Conservation (phyloP, 1,140 invertebrate genomes). For the Zaprionus lachaisei region DNA sequence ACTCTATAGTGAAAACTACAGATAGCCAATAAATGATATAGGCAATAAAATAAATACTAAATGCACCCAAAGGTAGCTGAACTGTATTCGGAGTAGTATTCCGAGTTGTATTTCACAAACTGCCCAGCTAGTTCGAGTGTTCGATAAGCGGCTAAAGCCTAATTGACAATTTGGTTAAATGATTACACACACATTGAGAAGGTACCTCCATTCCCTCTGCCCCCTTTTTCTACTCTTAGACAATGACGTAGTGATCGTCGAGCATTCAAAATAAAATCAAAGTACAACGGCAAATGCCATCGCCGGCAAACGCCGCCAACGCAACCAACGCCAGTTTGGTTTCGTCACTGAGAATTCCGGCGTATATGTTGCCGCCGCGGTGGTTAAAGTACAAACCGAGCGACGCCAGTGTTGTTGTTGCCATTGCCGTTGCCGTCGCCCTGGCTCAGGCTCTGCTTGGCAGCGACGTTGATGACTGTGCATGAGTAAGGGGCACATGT, state of each 20-base stretch:
- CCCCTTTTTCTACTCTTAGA: background rate
- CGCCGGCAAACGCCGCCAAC: conserved; percentile 29
- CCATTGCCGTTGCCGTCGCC: conserved; percentile 3
- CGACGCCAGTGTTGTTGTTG: background rate
- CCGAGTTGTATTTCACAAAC: background rate
- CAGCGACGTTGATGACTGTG: conserved; percentile 45
- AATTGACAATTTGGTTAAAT: conserved; percentile 34
- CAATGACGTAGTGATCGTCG: conserved; percentile 22
- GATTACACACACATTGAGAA: background rate
- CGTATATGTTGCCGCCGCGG: conserved; percentile 49
- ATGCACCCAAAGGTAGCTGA: background rate
- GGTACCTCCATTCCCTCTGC: background rate
- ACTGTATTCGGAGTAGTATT: background rate
- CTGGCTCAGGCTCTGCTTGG: conserved; percentile 35
- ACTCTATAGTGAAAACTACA: background rate
- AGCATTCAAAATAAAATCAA: conserved; percentile 58
- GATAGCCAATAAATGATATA: background rate
- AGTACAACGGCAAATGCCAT: conserved; percentile 59
- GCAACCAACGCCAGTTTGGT: conserved; percentile 37
- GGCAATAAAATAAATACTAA: background rate
- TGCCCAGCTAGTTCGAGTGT: conserved; percentile 1
- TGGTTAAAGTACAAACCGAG: conserved; percentile 50
- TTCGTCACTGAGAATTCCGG: conserved; percentile 79
- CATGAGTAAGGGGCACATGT: conserved; percentile 34
- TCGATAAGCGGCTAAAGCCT: conserved; percentile 27